These are phyloP conservation scores for Nannospalax galili DNA, from an alignment of 2,113 vertebrate species.

Conservation along the genomic window DNA sequence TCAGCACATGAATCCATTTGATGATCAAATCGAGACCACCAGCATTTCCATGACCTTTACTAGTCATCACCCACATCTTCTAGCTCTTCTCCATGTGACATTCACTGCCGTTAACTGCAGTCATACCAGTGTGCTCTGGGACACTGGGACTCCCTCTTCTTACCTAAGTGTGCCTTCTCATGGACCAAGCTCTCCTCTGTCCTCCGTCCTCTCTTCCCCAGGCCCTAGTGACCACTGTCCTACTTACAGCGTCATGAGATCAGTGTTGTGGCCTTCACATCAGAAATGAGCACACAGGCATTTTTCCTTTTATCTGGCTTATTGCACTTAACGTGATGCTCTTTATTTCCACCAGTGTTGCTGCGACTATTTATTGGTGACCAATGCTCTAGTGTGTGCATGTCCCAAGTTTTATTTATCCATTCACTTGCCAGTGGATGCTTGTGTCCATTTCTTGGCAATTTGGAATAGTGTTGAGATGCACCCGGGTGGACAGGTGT, in stretches of 20 bases:
- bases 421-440: not conserved
- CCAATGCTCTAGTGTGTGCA: accelerated
- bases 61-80: no score
- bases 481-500: not conserved
- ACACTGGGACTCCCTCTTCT: no score
- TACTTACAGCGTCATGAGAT: not conserved
- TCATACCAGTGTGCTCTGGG: accelerated
- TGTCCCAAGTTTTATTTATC: not conserved
- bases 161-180: accelerated
- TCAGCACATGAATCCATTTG: not conserved
- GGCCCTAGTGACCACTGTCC: not conserved
- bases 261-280: not conserved
- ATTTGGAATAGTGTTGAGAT: accelerated
- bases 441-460: no score
- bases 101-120: accelerated
- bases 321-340: accelerated
- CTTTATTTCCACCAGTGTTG: not conserved
- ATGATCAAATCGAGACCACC: not conserved
- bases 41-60: not conserved
- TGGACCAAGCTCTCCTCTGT: no score
- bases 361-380: not conserved
- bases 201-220: not conserved
- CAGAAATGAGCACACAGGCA: accelerated
- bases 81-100: not conserved
- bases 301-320: not conserved